Evolutionary conservation across 2,113 vertebrate genomes (phyloP).

Genomic region (Sphaerodactylus townsendi): DNA sequence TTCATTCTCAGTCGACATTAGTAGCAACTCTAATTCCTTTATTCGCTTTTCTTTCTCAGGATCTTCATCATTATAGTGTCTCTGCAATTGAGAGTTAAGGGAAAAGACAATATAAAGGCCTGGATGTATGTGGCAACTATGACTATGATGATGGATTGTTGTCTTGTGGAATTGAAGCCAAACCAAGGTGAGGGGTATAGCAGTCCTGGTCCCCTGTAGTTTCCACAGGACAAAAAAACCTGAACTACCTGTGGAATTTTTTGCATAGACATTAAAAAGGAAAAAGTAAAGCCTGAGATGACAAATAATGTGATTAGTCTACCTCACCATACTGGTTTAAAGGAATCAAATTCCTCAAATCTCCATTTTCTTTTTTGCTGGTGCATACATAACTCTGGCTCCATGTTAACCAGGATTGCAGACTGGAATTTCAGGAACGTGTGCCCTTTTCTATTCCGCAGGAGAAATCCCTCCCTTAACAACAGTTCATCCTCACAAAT

Average conservation of each 20-base stretch:
- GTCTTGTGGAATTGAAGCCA: slow-evolving; percentile 47
- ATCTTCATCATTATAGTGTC: slow-evolving; percentile 98
- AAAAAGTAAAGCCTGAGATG: slow-evolving; percentile 21
- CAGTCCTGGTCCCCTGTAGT: slow-evolving; percentile 30
- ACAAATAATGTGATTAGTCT: slow-evolving; percentile 33
- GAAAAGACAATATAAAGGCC: slow-evolving; percentile 67
- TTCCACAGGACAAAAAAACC: slow-evolving; percentile 37
- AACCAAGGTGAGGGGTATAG: slow-evolving; percentile 43
- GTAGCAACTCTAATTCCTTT: slow-evolving; percentile 97
- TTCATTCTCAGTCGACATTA: slow-evolving; percentile 99
- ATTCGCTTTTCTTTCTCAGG: slow-evolving; percentile 99
- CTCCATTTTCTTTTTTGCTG: slow-evolving; percentile 32
- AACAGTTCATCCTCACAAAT: not conserved
- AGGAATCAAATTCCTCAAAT: slow-evolving; percentile 36
- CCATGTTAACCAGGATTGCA: not conserved
- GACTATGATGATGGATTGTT: slow-evolving; percentile 43
- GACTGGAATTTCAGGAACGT: not conserved
- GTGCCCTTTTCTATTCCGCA: not conserved
- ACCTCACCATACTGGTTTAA: slow-evolving; percentile 27
- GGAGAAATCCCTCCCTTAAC: not conserved
- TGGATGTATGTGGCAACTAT: slow-evolving; percentile 59
- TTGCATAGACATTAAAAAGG: slow-evolving; percentile 32
- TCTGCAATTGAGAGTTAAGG: slow-evolving; percentile 81
- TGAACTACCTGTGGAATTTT: slow-evolving; percentile 28
- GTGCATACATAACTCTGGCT: not conserved